Evolutionary conservation across 2,797 vertebrate genomes (phyloP), one percentile per base, ranked within the genome.

Genomic region (Notolepis coatsorum): DNA sequence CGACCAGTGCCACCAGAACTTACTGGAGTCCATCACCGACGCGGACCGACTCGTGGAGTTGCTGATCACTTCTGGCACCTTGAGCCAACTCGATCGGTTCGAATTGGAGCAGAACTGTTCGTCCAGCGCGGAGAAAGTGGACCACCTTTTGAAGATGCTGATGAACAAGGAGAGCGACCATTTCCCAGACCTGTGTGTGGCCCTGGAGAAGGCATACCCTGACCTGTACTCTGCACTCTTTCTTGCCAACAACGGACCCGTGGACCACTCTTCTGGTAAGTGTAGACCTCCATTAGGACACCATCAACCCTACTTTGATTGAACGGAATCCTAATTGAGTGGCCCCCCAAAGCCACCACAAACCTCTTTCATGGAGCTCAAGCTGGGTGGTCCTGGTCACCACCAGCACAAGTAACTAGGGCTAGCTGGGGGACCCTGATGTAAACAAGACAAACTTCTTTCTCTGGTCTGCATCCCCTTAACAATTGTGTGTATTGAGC

Each of bases 181-280:
- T 92, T 96, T 97, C 94, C 95, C 93, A 80, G 96, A 98, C 84
- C 94, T 99, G 89, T 95, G 96, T 56, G 95, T 95, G 84, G 96
- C 97, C 80, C 90, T 99, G 91, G 96, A 98, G 93, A 97, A 97
- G 90, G 95, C 96, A 3, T 95, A 98, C 91, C 96, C 96, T 75
- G 95, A 97, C 92, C 95, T 98, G 88, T 91, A 96, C 55, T 73
- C 95, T 73, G 91, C 94, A 85, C 95, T 98, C 68, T 96, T 97
- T 88, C n/a, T n/a, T 69, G 12, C 73, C 47, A 89, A 91, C 90
- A 95, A 94, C 88, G 94, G 90, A 89, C 91, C 94, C 38, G 91
- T 89, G 85, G 91, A 93, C 73, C 91, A 90, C 82, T 88, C 84
- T 70, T 91, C 92, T 60, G 92, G 92, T 93, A 90, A 92, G n/a